Percentiles rank a stretch among this genome's conserved stretches.
phyloP scores from a whole-genome alignment of 2,888 invertebrate species.

The Zygothrica quintamaculata region DNA sequence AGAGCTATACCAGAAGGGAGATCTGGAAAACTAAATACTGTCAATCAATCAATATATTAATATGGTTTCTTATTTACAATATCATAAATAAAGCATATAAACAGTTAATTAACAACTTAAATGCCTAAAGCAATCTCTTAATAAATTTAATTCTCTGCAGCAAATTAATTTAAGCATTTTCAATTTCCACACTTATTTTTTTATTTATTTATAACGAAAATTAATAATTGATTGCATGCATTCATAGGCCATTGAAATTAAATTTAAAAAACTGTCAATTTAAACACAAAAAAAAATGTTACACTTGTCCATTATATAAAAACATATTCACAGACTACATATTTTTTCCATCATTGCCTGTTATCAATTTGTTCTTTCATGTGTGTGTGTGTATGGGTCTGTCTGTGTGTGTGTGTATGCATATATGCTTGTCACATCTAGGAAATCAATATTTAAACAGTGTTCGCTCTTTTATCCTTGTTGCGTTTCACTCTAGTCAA shows the following conservation, averaged over 20 bases:
- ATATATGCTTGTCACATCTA: conserved; percentile 43
- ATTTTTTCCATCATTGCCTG: conserved; percentile 18
- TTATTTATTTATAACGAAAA: conserved; percentile 15
- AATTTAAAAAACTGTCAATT: conserved; percentile 26
- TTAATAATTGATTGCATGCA: conserved; percentile 33
- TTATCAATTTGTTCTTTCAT: conserved; percentile 45
- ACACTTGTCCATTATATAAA: conserved; percentile 41
- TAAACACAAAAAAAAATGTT: conserved; percentile 44
- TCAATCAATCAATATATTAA: too few relatives aligned
- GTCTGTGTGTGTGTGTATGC: conserved; percentile 2
- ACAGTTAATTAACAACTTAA: not conserved
- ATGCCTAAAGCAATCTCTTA: not conserved
- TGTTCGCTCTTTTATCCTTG: conserved; percentile 68
- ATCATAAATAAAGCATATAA: too few relatives aligned
- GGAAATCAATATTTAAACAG: conserved; percentile 80
- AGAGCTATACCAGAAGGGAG: not conserved
- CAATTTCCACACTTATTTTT: conserved; percentile 1
- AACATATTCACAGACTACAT: conserved; percentile 34
- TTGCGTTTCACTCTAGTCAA: conserved; percentile 35
- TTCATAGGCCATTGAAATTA: conserved; percentile 15
- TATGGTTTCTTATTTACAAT: too few relatives aligned
- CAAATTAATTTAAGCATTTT: conserved; percentile 18
- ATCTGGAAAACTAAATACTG: too few relatives aligned
- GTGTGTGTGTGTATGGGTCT: conserved; percentile 5
- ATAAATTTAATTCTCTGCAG: conserved; percentile 4